Base-by-base conservation (phyloP, 2,888 invertebrate genomes). In the Chouioia cunea region DNA sequence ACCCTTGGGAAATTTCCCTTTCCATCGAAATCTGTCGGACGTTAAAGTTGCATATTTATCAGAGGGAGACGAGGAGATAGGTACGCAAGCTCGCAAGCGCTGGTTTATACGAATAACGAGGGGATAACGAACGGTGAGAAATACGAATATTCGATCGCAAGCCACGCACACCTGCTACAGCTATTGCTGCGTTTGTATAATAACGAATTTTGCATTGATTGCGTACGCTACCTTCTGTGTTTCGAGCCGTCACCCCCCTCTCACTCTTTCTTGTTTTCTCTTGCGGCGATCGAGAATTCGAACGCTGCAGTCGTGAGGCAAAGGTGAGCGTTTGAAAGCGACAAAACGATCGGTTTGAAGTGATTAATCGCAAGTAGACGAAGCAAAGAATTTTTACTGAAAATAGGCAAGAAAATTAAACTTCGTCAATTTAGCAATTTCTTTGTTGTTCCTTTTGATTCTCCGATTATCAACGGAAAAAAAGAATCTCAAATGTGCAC, bases 111-210 rank as follows among this genome's bases (percentile, higher is more conserved):
- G 64, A 64, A 64, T 67, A 67, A 71, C 63, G 71, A 71, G 63
- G 23, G 66, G 44, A 65, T 66, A 71, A 56, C 27, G 56, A 57
- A 27, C 62, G 23, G 56, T 54, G 43, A 23, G 50, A 66, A 54
- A 54, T 48, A 6, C 59, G 72, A 72, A 68, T 72, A 72, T 72
- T 72, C 65, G 72, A 72, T 72, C 36, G 36, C 59, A 71, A 48
- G 44, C 44, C 52, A 20, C 47, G 53, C 23, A 46, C 15, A 22
- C n/a, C 48, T 15, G 50, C 23, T 23, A n/a, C 53, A 8, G 27
- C n/a, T 3, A 2, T 16, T 8, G 50, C 44, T 18, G 62, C 65
- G 66, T 71, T 71, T 65, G 43, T 71, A 68, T 60, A 68, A 50
- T 72, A 72, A 72, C 72, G 65, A 65, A 57, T 53, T 59, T 27